Conservation (phyloP, 1,140 invertebrate species). For the Elymnias hypermnestra region DNA sequence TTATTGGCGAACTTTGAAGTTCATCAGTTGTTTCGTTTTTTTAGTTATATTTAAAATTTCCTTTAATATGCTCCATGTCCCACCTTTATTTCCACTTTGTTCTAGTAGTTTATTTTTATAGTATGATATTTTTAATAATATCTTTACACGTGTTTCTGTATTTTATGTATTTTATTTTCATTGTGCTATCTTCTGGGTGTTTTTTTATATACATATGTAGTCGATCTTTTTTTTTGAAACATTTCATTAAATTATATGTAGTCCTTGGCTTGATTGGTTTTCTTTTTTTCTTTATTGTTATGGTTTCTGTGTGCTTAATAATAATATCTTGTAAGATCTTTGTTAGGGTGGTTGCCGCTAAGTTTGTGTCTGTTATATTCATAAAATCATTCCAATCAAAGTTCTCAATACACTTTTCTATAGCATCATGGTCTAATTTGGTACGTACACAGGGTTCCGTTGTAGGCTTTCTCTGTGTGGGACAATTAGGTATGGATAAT, state of each 20-base stretch:
- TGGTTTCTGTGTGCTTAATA: neutral
- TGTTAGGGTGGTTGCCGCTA: neutral
- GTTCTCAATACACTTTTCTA: neutral
- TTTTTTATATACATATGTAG: slow-evolving; percentile 1
- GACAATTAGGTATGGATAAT: too few relatives aligned
- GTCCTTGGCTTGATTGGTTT: slow-evolving; percentile 5
- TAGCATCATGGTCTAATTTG: neutral
- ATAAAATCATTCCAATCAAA: neutral
- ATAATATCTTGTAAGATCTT: slow-evolving; percentile 2
- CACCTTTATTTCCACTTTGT: neutral
- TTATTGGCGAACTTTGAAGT: neutral
- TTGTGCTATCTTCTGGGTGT: neutral
- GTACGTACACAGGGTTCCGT: too few relatives aligned
- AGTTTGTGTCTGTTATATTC: neutral
- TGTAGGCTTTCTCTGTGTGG: too few relatives aligned
- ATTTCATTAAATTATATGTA: neutral
- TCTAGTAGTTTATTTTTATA: neutral
- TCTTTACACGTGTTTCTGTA: slow-evolving; percentile 1
- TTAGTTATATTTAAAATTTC: neutral
- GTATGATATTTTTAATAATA: neutral
- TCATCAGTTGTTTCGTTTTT: neutral
- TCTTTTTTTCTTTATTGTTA: neutral
- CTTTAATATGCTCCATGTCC: slow-evolving; percentile 5
- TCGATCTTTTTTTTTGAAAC: slow-evolving; percentile 3
- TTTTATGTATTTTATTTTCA: neutral